Percentiles rank a stretch among this genome's conserved stretches.
phyloP scores from a whole-genome alignment of 2,797 vertebrate genomes.

The Apogon hyalosoma region DNA sequence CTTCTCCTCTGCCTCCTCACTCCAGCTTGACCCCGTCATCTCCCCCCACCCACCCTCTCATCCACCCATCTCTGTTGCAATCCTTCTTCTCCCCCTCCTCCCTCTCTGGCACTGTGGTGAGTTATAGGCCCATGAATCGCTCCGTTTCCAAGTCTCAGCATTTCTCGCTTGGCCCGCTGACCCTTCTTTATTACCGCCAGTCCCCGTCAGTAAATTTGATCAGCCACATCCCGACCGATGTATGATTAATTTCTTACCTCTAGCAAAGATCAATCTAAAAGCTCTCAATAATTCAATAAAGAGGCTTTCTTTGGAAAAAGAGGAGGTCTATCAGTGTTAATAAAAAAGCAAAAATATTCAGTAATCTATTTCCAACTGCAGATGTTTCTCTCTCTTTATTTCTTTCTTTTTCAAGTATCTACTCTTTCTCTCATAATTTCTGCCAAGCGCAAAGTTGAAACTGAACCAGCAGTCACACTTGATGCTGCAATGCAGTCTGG shows the following conservation, averaged over 20 bases:
- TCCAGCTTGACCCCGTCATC: constrained; percentile 25
- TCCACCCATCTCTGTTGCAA: constrained; percentile 22
- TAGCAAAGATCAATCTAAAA: constrained; percentile 62
- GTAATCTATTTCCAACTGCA: constrained; percentile 18
- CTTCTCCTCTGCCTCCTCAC: constrained; percentile 5
- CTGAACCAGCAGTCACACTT: constrained; percentile 22
- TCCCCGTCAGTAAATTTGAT: constrained; percentile 70
- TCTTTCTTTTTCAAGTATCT: neutral
- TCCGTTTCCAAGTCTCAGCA: constrained; percentile 75
- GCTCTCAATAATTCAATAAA: constrained; percentile 66
- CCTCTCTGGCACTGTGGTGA: constrained; percentile 53
- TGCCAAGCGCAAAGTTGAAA: constrained; percentile 33
- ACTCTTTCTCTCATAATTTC: constrained; percentile 18
- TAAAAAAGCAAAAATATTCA: constrained; percentile 24
- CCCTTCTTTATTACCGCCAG: constrained; percentile 69
- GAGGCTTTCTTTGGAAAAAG: constrained; percentile 4
- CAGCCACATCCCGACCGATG: constrained; percentile 45
- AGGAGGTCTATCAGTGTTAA: neutral
- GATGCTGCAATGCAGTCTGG: constrained; percentile 56
- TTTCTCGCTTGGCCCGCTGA: constrained; percentile 66
- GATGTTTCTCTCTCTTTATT: constrained; percentile 1
- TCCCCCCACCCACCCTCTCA: neutral
- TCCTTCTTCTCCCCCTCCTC: constrained; percentile 18
- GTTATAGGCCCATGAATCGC: constrained; percentile 74
- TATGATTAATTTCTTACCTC: constrained; percentile 67